phyloP scores from a whole-genome alignment of 2,797 vertebrate genomes.

The Pangasius sanitwongsei region DNA sequence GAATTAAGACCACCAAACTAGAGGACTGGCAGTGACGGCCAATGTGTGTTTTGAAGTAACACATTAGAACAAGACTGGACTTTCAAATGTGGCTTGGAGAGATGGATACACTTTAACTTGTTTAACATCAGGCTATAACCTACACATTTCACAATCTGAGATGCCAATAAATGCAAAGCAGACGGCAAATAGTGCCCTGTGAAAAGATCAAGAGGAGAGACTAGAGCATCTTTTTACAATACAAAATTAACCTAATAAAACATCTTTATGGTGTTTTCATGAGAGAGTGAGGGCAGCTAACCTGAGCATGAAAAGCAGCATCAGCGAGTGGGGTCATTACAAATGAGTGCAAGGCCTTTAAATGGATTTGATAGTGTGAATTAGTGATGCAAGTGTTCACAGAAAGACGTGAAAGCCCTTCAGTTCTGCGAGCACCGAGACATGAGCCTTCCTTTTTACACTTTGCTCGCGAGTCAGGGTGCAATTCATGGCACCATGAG shows the following conservation, averaged over 20 bases:
- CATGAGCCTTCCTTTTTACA: too few relatives aligned
- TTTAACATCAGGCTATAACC: neutral
- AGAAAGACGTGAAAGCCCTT: neutral
- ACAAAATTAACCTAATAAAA: neutral
- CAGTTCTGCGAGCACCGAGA: neutral
- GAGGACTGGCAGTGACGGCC: neutral
- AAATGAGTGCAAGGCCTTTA: neutral
- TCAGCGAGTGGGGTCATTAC: neutral
- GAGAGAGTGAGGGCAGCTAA: neutral
- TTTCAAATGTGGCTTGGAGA: too few relatives aligned
- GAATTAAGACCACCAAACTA: conserved; percentile 31
- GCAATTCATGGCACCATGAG: neutral
- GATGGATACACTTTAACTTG: neutral
- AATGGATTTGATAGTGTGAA: neutral
- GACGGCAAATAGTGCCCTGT: neutral
- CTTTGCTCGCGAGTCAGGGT: too few relatives aligned
- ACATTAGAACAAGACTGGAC: neutral
- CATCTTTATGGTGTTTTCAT: neutral
- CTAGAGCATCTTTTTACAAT: neutral
- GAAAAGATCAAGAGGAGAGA: neutral
- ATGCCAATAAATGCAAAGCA: neutral
- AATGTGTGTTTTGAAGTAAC: neutral
- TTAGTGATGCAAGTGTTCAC: neutral
- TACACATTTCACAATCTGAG: neutral
- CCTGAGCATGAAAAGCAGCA: neutral